Base-by-base conservation (phyloP, 2,888 invertebrate species). In the Rhagonycha fulva region DNA sequence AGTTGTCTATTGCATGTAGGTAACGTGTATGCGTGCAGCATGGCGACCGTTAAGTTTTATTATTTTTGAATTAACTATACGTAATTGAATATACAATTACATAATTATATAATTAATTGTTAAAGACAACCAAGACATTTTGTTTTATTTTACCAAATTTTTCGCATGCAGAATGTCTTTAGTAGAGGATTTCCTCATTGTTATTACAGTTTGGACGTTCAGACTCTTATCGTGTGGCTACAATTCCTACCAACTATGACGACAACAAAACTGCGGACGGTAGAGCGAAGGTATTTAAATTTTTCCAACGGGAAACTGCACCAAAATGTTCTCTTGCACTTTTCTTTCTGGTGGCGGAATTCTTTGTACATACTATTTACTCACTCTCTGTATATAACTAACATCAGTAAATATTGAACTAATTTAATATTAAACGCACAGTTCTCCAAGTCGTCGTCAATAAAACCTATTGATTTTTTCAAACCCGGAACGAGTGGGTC, bases 211-310 rank as follows among this genome's bases (percentile, higher is more conserved):
- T 95, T 93, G 96, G 95, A 91, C 94, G 96, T 88, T 93, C 96
- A 89, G 98, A 98, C 92, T 98, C 98, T 89, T 98, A 98, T 92
- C 94, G 98, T 89, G 96, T 96, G 91, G 98, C 98, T 85, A 98
- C 98, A 88, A 94, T 97, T 89, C 94, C 96, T 84, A 91, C 94
- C 90, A 91, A 95, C 90, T 94, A 95, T 91, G 96, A 96, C 89
- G 98, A 97, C 93, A 96, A 96, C 94, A 95, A 94, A 92, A 96
- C 96, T 83, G 96, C 96, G 85, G 96, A 96, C 91, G 97, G 97
- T 89, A 94, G 94, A 92, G 93, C 92, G 88, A 96, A 96, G 96
- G 96, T 96, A 91, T 87, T 80, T 80, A 72, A 63, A 73, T 76
- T 67, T 63, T 70, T 62, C 67, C 62, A 63, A 72, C 76, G 72